Evolutionary conservation across 2,113 vertebrate genomes (phyloP).

Genomic region (Hiodon tergisus): DNA sequence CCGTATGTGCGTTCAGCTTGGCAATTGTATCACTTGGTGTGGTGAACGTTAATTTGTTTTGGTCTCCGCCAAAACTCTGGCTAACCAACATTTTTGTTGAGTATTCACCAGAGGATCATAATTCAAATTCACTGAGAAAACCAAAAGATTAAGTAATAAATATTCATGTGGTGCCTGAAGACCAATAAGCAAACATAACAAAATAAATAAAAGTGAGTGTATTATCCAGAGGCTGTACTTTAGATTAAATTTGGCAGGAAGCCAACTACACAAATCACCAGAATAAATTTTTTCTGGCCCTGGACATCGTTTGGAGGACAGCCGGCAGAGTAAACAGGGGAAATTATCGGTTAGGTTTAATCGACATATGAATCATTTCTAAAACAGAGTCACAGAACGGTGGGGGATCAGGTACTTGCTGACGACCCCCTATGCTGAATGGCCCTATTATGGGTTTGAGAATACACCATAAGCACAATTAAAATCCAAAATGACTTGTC

Average conservation of each 20-base stretch:
- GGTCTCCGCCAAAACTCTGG: too few species aligned
- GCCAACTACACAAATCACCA: slow-evolving; percentile 19
- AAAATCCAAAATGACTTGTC: background rate
- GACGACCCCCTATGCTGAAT: background rate
- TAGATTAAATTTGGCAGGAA: slow-evolving; percentile 11
- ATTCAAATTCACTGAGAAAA: background rate
- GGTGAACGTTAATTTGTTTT: too few species aligned
- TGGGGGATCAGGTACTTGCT: background rate
- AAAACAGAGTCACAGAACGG: slow-evolving; percentile 4
- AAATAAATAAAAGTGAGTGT: background rate
- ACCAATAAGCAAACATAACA: too few species aligned
- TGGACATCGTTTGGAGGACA: slow-evolving; percentile 26
- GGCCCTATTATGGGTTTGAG: background rate
- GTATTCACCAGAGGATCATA: too few species aligned
- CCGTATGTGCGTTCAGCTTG: too few species aligned
- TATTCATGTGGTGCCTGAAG: too few species aligned
- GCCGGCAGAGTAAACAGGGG: too few species aligned
- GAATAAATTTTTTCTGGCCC: background rate
- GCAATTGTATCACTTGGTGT: too few species aligned
- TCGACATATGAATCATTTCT: slow-evolving; percentile 27
- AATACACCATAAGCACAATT: background rate
- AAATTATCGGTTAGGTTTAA: slow-evolving; percentile 3
- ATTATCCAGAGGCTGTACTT: slow-evolving; percentile 16
- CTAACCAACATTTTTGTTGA: too few species aligned
- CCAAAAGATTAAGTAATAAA: slow-evolving; percentile 5